Base-by-base conservation (phyloP, 2,797 vertebrate species). In the Notolepis coatsorum region DNA sequence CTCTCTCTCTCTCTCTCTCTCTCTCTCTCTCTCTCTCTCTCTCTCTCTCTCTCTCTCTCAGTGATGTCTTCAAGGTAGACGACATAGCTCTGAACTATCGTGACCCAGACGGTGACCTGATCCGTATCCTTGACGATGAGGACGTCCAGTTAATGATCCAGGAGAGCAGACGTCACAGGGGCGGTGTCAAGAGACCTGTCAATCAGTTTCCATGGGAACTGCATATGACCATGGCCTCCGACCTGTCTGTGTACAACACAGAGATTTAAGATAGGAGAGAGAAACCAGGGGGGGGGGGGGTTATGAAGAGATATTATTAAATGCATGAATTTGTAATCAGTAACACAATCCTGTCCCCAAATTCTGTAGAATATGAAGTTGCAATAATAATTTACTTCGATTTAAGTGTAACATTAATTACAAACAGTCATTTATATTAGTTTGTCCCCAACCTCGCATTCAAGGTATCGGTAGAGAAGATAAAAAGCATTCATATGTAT, bases 181-280 rank as follows among this genome's bases (percentile, higher is more conserved):
- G 33, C n/a, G 61, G 67, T 24, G 73, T 86, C 67, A 87, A 84
- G 18, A 84, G 90, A 12, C 91, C 92, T 0, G 74, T 91, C 70
- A 94, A 93, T 82, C 92, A 93, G 84, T 98, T 94, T 65, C 84
- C 92, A 0, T 99, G 97, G 97, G 94, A 96, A 68, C 75, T 99
- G 57, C 88, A 96, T 0, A 73, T 96, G 60, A 96, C 95, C 47
- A 69, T 89, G 70, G 46, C 82, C 61, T 92, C 93, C 3, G 90
- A 97, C 75, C 72, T 96, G 17, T 81, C 77, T 0, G 92, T 95
- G 61, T 98, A 99, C 79, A 94, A 86, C 75, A 85, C 84, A 0
- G 88, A 84, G 23, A 83, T 87, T 12, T 93, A 76, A 59, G n/a
- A n/a, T n/a, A n/a, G n/a, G n/a, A n/a, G n/a, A n/a, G n/a, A n/a